A percentile compares a stretch with the other conserved stretches of the same genome.
Conservation (phyloP, 2,113 vertebrate genomes). For the Burhinus oedicnemus region DNA sequence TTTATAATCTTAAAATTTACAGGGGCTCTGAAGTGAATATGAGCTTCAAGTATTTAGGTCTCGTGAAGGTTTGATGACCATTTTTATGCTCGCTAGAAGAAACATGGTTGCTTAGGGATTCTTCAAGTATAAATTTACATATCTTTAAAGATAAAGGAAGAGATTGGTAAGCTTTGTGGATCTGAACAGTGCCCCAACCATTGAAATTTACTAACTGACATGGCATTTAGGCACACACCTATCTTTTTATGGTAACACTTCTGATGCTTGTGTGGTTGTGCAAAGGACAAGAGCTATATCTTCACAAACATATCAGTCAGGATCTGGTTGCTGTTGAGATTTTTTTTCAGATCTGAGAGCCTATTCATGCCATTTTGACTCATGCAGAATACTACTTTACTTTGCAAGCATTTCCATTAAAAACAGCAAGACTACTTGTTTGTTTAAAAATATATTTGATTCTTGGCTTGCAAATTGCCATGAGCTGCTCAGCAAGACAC, state of each 20-base stretch:
- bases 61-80: not conserved
- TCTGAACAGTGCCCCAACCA: not conserved
- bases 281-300: not conserved
- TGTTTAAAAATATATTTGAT: constrained; percentile 11
- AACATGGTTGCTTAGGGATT: not conserved
- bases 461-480: not conserved
- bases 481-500: not conserved
- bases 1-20: not conserved
- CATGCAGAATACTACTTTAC: not conserved
- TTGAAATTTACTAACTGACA: not conserved
- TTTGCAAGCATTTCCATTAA: not conserved
- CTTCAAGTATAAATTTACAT: not conserved
- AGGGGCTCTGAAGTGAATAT: not conserved
- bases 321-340: not conserved
- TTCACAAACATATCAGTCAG: not conserved
- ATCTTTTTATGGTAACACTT: not conserved
- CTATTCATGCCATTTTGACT: not conserved
- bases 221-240: not conserved
- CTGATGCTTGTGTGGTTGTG: not conserved
- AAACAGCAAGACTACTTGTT: not conserved
- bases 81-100: not conserved
- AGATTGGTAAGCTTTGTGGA: not conserved
- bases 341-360: not conserved
- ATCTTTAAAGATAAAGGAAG: not conserved
- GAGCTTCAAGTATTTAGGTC: not conserved